phyloP scores from a whole-genome alignment of 1,140 invertebrate genomes.

The Neodiprion pinetum region DNA sequence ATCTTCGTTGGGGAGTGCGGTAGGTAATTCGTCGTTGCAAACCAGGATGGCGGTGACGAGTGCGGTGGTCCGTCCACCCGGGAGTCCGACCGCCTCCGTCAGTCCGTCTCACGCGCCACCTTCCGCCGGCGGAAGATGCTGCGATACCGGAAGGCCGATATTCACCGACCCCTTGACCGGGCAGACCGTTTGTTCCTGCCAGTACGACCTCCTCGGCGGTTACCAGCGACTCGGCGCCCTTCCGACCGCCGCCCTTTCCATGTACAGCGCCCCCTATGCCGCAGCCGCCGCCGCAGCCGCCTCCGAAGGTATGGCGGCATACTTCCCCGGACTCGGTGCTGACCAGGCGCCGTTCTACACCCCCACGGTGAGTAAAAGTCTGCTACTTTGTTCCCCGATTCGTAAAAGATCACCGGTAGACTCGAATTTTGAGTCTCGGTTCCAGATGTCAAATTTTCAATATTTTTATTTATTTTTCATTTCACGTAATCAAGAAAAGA shows the following conservation, averaged over 20 bases:
- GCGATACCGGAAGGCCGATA: conserved; percentile 89
- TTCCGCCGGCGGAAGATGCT: conserved; percentile 72
- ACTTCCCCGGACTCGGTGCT: conserved; percentile 79
- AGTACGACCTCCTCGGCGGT: conserved; percentile 78
- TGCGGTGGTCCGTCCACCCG: conserved; percentile 54
- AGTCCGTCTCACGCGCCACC: conserved; percentile 54
- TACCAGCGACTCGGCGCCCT: conserved; percentile 80
- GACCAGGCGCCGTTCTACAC: conserved; percentile 85
- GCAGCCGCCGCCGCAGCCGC: conserved; percentile 73
- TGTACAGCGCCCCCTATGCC: conserved; percentile 79
- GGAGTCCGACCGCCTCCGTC: conserved; percentile 55
- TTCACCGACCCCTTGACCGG: conserved; percentile 92
- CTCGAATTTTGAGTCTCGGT: too few relatives aligned
- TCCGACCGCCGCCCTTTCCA: conserved; percentile 72
- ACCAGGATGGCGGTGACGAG: conserved; percentile 62
- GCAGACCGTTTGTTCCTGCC: conserved; percentile 92
- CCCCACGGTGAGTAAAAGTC: conserved; percentile 73
- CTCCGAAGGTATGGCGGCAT: conserved; percentile 75
- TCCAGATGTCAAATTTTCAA: neutral
- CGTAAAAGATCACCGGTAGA: too few relatives aligned
- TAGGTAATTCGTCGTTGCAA: conserved; percentile 51
- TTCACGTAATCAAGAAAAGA: too few relatives aligned
- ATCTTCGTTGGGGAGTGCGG: conserved; percentile 56
- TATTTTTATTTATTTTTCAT: neutral
- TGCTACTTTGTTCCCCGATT: neutral